phyloP scores from a whole-genome alignment of 2,888 invertebrate genomes.

The Drosophila barbarae region DNA sequence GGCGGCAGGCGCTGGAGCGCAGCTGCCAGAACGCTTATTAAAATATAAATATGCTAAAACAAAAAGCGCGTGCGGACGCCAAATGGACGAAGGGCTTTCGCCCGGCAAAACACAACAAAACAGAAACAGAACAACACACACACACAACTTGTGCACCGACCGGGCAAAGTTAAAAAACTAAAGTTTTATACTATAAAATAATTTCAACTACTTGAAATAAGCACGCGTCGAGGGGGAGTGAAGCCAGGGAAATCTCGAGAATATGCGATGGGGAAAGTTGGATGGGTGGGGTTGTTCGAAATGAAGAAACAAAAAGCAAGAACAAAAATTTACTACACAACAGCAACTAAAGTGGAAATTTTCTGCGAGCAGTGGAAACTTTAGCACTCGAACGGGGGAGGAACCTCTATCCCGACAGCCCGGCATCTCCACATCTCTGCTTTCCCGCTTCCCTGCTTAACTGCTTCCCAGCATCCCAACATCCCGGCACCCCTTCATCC shows the following conservation, averaged over 20 bases:
- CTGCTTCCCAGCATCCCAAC: background rate
- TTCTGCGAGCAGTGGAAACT: slow-evolving; percentile 68
- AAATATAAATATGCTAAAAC: slow-evolving; percentile 73
- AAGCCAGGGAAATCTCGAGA: slow-evolving; percentile 30
- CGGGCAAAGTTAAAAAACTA: slow-evolving; percentile 69
- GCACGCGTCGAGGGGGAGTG: slow-evolving; percentile 55
- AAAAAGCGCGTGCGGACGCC: slow-evolving; percentile 51
- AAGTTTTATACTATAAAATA: slow-evolving; percentile 75
- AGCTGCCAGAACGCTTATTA: slow-evolving; percentile 73
- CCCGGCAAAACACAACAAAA: slow-evolving; percentile 30
- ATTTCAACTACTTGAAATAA: slow-evolving; percentile 72
- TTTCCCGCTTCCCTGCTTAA: background rate
- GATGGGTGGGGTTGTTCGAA: background rate
- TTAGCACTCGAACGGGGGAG: slow-evolving; percentile 52
- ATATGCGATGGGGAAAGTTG: background rate
- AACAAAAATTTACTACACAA: slow-evolving; percentile 50
- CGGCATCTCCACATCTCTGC: background rate
- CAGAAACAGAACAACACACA: slow-evolving; percentile 24
- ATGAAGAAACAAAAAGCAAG: slow-evolving; percentile 16
- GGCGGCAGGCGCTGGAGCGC: slow-evolving; percentile 59
- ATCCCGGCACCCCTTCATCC: background rate
- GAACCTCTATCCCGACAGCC: background rate
- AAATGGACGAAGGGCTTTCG: slow-evolving; percentile 45
- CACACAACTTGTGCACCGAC: slow-evolving; percentile 21
- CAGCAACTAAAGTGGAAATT: slow-evolving; percentile 68